Percentiles rank a stretch among this genome's conserved stretches.
Evolutionary conservation across 2,888 invertebrate species (phyloP).

Genomic region (Mesoligia furuncula): DNA sequence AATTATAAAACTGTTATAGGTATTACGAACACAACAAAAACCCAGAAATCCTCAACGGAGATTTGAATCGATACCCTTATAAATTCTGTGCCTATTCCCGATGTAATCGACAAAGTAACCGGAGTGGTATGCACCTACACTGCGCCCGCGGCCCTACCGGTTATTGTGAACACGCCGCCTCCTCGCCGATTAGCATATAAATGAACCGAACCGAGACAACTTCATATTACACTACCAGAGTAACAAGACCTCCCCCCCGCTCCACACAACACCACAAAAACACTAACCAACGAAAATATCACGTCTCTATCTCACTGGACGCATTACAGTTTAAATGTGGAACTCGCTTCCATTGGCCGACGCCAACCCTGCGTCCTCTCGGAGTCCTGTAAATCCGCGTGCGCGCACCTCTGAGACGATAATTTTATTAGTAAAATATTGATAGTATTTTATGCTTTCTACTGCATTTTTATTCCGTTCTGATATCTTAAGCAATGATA

Average conservation of each 20-base stretch:
- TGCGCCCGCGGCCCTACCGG: constrained; percentile 76
- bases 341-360: constrained; percentile 78
- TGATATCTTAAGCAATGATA: constrained; percentile 82
- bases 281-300: constrained; percentile 66
- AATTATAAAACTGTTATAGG: not conserved
- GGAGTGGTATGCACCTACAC: constrained; percentile 68
- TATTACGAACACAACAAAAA: constrained; percentile 1
- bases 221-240: constrained; percentile 82
- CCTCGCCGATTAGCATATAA: constrained; percentile 88
- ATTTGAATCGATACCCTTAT: constrained; percentile 58
- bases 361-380: constrained; percentile 66
- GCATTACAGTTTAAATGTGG: constrained; percentile 78
- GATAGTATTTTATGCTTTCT: constrained; percentile 78
- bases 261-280: constrained; percentile 53
- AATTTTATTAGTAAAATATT: constrained; percentile 80
- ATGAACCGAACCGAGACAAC: constrained; percentile 88
- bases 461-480: constrained; percentile 73
- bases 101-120: constrained; percentile 67
- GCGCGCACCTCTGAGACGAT: constrained; percentile 68
- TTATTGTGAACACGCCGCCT: constrained; percentile 82
- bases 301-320: constrained; percentile 73
- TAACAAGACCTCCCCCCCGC: constrained; percentile 70
- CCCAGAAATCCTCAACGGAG: constrained; percentile 25
- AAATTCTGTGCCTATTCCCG: constrained; percentile 47
- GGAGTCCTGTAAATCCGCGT: constrained; percentile 71